These are phyloP conservation scores for Gymnogyps californianus DNA, from an alignment of 2,113 vertebrate species.

Conservation along the genomic window DNA sequence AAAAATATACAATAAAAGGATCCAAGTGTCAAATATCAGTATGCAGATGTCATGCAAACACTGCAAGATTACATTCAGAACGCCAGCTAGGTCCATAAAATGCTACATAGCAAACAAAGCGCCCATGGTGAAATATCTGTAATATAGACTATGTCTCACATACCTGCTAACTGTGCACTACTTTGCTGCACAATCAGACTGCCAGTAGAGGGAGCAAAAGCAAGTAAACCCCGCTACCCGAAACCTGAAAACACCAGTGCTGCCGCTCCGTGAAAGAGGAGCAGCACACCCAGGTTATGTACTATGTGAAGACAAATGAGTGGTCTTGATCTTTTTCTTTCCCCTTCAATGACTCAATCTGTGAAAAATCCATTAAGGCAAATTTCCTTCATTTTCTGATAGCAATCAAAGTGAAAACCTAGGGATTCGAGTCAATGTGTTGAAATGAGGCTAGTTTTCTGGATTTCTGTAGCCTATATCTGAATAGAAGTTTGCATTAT, in stretches of 20 bases:
- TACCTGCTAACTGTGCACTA: accelerated
- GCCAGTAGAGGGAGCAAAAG: conserved; percentile 1
- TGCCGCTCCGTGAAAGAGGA: accelerated
- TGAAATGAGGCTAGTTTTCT: background rate
- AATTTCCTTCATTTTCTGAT: background rate
- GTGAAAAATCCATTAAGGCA: background rate
- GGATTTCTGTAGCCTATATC: background rate
- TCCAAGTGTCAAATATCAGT: accelerated
- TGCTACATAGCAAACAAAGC: background rate
- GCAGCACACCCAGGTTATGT: background rate
- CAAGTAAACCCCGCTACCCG: background rate
- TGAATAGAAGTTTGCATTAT: background rate
- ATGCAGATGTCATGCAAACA: background rate
- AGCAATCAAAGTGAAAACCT: background rate
- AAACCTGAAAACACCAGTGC: background rate
- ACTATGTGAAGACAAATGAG: accelerated
- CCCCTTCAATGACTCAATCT: background rate
- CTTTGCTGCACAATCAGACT: background rate
- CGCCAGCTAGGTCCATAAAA: background rate
- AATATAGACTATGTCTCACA: accelerated
- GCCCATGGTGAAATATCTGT: background rate
- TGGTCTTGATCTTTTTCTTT: background rate
- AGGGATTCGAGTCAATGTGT: background rate
- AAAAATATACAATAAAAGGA: background rate
- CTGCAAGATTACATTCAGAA: background rate